phyloP scores from a whole-genome alignment of 2,888 invertebrate species.

The Acronicta aceris region DNA sequence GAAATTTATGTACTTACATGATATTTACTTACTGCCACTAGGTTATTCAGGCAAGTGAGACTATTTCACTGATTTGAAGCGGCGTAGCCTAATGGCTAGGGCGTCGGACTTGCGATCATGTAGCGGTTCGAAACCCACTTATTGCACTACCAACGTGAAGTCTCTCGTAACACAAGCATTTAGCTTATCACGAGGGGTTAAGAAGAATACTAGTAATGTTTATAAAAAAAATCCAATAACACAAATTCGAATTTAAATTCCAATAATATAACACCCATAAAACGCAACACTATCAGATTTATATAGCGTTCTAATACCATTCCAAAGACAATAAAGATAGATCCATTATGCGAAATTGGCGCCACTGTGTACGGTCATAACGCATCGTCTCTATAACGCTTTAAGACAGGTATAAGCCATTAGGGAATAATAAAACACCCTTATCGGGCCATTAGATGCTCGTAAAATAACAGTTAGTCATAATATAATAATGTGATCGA shows the following conservation, averaged over 20 bases:
- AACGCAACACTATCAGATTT: slow-evolving; percentile 55
- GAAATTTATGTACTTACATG: no score
- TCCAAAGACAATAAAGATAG: slow-evolving; percentile 78
- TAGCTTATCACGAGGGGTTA: no score
- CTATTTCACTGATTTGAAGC: no score
- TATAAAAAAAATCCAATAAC: no score
- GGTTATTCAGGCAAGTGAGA: no score
- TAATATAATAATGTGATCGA: slow-evolving; percentile 85
- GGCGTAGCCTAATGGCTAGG: no score
- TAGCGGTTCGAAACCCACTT: no score
- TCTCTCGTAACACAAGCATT: no score
- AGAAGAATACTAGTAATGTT: no score
- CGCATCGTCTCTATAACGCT: slow-evolving; percentile 76
- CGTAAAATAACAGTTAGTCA: slow-evolving; percentile 89
- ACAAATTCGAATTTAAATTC: slow-evolving; percentile 4
- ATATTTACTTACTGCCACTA: no score
- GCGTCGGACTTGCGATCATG: no score
- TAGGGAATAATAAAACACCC: slow-evolving; percentile 88
- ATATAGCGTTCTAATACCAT: slow-evolving; percentile 70
- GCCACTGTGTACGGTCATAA: slow-evolving; percentile 81
- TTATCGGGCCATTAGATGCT: slow-evolving; percentile 87
- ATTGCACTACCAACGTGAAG: no score
- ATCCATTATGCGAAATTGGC: slow-evolving; percentile 86
- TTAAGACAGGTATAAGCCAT: slow-evolving; percentile 88
- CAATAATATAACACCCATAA: slow-evolving; percentile 14